Evolutionary conservation across 2,113 vertebrate species (phyloP), one percentile per base, ranked within the genome.

Genomic region (Hippoglossus stenolepis): DNA sequence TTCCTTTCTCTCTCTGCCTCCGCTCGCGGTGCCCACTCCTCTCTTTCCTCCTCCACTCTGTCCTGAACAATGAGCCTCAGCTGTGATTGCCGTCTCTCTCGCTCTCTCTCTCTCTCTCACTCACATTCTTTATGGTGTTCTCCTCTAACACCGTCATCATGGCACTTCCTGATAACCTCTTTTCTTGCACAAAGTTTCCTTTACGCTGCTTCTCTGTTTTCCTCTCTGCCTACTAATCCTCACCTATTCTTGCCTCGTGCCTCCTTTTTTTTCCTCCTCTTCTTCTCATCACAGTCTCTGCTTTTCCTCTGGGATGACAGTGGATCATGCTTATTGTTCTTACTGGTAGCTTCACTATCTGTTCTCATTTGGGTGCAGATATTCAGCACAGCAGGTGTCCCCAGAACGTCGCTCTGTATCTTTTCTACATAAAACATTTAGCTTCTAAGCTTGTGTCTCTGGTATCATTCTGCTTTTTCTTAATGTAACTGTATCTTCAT

Each of bases 11-110:
- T 26, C 24, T 54, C 56, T 51, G 23, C 53, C 20, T 68, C 28
- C 63, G 66, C 65, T 67, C 49, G 68, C 63, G 64, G 51, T 65
- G 43, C 82, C 77, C 73, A 49, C 73, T 75, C 60, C 53, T 59
- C 65, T 79, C 61, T 54, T 60, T 73, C 56, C 18, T 65, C 49
- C 40, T 70, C 69, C 35, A 35, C 56, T 75, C 40, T 26, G 5
- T 77, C 63, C 47, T 73, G 35, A 79, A 80, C 54, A 77, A 43
- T 59, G 73, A 51, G 56, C 38, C 45, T 49, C 28, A 77, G 65
- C 69, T 79, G 51, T 35, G 18, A 77, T 63, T 69, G 7, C 20
- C 20, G 20, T 5, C 40, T 43, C 70, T 56, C 9, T 10, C 35
- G 2, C 14, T 6, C 2, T 56, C 58, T 77, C 72, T 8, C 18